A percentile compares a stretch with the other conserved stretches of the same genome.
These are phyloP conservation scores for Morone saxatilis DNA, from an alignment of 2,113 vertebrate genomes.

Conservation along the genomic window DNA sequence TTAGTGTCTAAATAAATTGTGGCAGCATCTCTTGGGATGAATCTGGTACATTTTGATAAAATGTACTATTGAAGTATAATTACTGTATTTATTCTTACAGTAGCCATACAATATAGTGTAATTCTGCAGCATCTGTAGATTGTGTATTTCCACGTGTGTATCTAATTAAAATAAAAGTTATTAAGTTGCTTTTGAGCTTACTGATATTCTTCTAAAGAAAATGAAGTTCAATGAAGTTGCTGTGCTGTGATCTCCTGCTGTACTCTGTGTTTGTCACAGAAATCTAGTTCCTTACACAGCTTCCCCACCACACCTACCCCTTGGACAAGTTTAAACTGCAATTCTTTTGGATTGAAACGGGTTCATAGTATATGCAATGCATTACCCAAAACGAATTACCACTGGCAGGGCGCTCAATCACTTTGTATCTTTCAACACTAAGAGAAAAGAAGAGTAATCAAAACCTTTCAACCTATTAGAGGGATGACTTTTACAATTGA, in stretches of 20 bases:
- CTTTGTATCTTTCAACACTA: constrained; percentile 97
- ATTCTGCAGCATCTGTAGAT: neutral
- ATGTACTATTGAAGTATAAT: constrained; percentile 21
- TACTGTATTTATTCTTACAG: neutral
- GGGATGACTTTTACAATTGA: constrained; percentile 99
- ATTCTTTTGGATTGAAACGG: constrained; percentile 93
- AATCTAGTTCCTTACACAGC: constrained; percentile 57
- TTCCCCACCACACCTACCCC: constrained; percentile 85
- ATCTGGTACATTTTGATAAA: constrained; percentile 55
- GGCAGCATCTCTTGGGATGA: constrained; percentile 39
- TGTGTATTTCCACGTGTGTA: neutral
- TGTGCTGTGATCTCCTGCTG: constrained; percentile 3
- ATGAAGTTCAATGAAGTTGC: constrained; percentile 8
- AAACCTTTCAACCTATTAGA: constrained; percentile 99
- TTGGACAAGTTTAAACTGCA: constrained; percentile 94
- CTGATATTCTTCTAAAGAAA: neutral
- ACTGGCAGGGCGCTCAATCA: constrained; percentile 97
- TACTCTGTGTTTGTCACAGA: constrained; percentile 66
- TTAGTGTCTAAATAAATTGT: constrained; percentile 64
- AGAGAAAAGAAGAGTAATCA: constrained; percentile 99
- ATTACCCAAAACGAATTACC: constrained; percentile 99
- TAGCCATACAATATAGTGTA: neutral
- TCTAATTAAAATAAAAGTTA: neutral
- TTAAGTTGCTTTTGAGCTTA: constrained; percentile 5
- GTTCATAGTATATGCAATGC: constrained; percentile 97